Percentiles rank a stretch among this genome's conserved stretches.
These are phyloP conservation scores for Malurus melanocephalus DNA, from an alignment of 2,113 vertebrate genomes.

Conservation along the genomic window DNA sequence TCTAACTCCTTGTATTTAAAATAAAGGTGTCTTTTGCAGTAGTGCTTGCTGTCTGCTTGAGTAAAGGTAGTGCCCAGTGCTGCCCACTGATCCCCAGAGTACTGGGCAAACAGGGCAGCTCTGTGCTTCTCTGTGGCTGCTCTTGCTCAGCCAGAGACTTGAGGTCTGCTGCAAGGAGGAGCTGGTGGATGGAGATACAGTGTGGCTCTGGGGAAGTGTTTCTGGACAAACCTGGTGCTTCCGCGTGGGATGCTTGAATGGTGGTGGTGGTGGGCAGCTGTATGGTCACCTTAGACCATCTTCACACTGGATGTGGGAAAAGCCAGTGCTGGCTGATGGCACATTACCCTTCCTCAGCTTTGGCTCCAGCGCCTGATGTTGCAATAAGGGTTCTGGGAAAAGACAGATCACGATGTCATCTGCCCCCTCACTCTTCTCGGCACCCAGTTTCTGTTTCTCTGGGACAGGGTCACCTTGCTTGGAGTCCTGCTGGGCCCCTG, in stretches of 20 bases:
- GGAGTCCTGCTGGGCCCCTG: not conserved
- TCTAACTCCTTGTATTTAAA: not conserved
- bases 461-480: accelerated
- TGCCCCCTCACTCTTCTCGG: accelerated
- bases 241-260: not conserved
- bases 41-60: not conserved
- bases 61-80: not conserved
- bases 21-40: constrained; percentile 3
- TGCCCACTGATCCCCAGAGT: not conserved
- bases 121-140: accelerated
- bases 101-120: not conserved
- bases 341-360: not conserved
- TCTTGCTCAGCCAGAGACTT: not conserved
- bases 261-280: not conserved
- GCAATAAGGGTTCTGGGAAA: not conserved
- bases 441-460: not conserved
- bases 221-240: not conserved
- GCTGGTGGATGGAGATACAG: not conserved
- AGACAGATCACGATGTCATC: not conserved
- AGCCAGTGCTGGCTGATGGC: not conserved
- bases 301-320: not conserved
- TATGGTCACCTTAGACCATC: not conserved
- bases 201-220: not conserved
- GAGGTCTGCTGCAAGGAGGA: not conserved
- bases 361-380: accelerated